A percentile compares a stretch with the other conserved stretches of the same genome.
Conservation (phyloP, 30 jellyfish, hydroid and myxozoan species). For the Pseudorhiza aurosa region DNA sequence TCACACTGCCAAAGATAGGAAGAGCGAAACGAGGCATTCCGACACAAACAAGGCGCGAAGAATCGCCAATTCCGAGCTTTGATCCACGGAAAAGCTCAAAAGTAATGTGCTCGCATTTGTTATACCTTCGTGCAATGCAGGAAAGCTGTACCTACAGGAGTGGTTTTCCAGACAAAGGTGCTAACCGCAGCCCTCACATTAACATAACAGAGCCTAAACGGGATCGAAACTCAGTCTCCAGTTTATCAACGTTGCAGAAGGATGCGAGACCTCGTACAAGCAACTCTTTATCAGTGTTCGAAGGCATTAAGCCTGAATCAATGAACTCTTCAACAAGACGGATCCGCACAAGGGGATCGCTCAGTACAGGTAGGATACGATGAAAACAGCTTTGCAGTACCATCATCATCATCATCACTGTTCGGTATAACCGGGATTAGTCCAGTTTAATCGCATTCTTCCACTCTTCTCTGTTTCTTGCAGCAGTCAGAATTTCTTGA, state of each 20-base stretch:
- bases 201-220: background rate
- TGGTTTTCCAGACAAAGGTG: slow-evolving; percentile 6
- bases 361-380: no score
- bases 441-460: no score
- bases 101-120: slow-evolving; percentile 25
- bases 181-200: background rate
- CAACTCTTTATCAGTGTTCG: background rate
- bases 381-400: no score
- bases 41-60: background rate
- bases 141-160: slow-evolving; percentile 15
- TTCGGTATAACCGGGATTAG: no score
- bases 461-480: no score
- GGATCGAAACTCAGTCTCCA: background rate
- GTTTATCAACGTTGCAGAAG: background rate
- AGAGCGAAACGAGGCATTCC: background rate
- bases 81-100: slow-evolving; percentile 21
- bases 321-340: no score
- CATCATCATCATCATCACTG: no score
- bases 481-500: no score
- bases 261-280: background rate
- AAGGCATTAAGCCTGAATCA: background rate
- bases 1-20: background rate
- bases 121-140: slow-evolving; percentile 38
- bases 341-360: no score
- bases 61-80: background rate